Evolutionary conservation across 2,888 invertebrate species (phyloP), one percentile per base, ranked within the genome.

Genomic region (Acrobasis consociella): DNA sequence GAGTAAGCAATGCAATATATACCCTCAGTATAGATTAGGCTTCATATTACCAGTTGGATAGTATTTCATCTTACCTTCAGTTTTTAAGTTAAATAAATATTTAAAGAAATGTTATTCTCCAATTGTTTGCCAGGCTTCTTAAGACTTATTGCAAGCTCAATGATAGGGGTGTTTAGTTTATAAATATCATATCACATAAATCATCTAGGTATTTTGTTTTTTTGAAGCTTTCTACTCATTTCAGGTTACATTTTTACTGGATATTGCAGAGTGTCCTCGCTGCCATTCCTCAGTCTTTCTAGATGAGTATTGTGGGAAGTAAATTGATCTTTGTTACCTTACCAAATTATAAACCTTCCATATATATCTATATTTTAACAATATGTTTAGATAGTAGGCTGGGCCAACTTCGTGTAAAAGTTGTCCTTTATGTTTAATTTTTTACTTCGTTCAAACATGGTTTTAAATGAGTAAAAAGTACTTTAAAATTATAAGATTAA

Each of bases 241-340:
- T 37, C 85, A 93, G 93, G 88, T 92, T 8, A 87, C 89, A 42
- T 93, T 93, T 68, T 73, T 93, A 22, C 72, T 90, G 67, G 93
- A 93, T 63, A 87, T 93, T 63, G 69, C 87, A 0, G 89, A 91
- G 63, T 93, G 93, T 67, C 93, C 93, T 5, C 82, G 87, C 9
- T 93, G 93, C 75, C 87, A 83, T 63, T 89, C 89, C 11, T 67
- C 87, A 22, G 76, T 79, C 16, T 90, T 85, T 68, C 70, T 92
- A 65, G 91, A 91, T 72, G 92, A 92, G 75, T 85, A 86, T 67
- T 66, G 64, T 62, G 77, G 72, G 60, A 73, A 64, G 15, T 60
- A 60, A 60, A 39, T 49, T n/a, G 22, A 50, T 1, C 22, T 22
- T 1, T 22, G 22, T 3, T 22, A 22, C 22, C 22, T 22, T 22